A percentile compares a stretch with the other conserved stretches of the same genome.
phyloP scores from a whole-genome alignment of 2,888 invertebrate genomes.

The Torymus tubicola region DNA sequence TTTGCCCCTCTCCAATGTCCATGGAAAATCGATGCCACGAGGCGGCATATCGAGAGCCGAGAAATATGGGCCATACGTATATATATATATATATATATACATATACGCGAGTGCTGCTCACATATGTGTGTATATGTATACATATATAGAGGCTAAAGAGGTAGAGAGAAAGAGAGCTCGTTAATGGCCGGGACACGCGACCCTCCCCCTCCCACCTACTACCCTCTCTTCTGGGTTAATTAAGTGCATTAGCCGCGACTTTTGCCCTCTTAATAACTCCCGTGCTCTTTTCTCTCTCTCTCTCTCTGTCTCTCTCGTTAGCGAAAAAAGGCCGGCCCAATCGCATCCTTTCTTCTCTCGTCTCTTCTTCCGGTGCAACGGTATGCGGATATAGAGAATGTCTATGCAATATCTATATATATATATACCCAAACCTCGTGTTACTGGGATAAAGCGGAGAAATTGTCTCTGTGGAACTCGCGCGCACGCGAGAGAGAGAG shows the following conservation, averaged over 20 bases:
- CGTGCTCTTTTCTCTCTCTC: neutral
- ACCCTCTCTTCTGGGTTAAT: slow-evolving; percentile 61
- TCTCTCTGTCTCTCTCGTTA: slow-evolving; percentile 28
- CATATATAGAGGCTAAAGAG: neutral
- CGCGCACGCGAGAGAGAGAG: too few relatives aligned
- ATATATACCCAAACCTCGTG: too few relatives aligned
- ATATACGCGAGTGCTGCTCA: neutral
- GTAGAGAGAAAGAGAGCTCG: slow-evolving; percentile 59
- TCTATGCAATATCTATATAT: too few relatives aligned
- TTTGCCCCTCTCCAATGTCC: slow-evolving; percentile 21
- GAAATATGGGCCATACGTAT: slow-evolving; percentile 43
- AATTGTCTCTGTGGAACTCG: neutral
- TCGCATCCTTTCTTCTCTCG: neutral
- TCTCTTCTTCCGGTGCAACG: neutral
- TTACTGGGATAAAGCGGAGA: slow-evolving; percentile 21
- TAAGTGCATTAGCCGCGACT: slow-evolving; percentile 68
- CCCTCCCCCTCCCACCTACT: slow-evolving; percentile 14
- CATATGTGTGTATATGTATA: neutral
- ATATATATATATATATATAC: neutral
- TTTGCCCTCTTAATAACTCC: slow-evolving; percentile 58
- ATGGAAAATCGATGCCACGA: slow-evolving; percentile 59
- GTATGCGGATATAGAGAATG: too few relatives aligned
- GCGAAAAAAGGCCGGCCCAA: neutral
- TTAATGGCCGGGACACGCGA: slow-evolving; percentile 62
- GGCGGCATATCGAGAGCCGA: slow-evolving; percentile 42